Base-by-base conservation (phyloP, 1,140 invertebrate species). In the Atta cephalotes region DNA sequence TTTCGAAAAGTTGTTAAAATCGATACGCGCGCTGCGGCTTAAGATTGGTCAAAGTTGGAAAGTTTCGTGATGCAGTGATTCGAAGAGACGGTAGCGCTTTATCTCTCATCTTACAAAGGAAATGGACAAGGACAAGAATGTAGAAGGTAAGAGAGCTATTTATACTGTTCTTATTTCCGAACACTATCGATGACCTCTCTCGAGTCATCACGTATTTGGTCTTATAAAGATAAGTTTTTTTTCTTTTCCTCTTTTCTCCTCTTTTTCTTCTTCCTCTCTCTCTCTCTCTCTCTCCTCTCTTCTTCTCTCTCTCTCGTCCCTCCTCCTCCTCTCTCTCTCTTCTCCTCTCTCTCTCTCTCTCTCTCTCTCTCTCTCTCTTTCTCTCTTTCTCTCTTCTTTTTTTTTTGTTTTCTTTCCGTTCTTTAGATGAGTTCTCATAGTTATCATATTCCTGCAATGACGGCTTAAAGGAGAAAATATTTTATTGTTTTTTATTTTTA, bases 41-140 rank as follows among this genome's bases (percentile, higher is more conserved):
- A 89, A 66, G 85, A 86, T 88, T 87, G 87, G 88, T 89, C 87
- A 72, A 86, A 89, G 86, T 87, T 90, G 88, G 76, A 88, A 89
- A 92, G 88, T 91, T 91, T 90, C 87, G 85, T 87, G 92, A 94
- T 94, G 92, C 93, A 92, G 92, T 94, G 92, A 94, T 92, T 88
- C 56, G 71, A 85, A 65, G 87, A 65, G 84, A 87, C 71, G 65
- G 89, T 82, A 62, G 81, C 65, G 49, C 39, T 58, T 45, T 60
- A 71, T 16, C 78, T 89, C 60, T 80, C 65, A 56, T 63, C 56
- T 63, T 25, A 62, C 70, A 56, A 63, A 80, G 89, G 89, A 92
- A 88, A 94, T 94, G 93, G 93, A 94, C 86, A 93, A 93, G 92
- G 92, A 94, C 85, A 93, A 86, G 63, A 89, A 93, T 88, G 88